Conservation (phyloP, 2,888 invertebrate genomes). For the Theodoxus fluviatilis region DNA sequence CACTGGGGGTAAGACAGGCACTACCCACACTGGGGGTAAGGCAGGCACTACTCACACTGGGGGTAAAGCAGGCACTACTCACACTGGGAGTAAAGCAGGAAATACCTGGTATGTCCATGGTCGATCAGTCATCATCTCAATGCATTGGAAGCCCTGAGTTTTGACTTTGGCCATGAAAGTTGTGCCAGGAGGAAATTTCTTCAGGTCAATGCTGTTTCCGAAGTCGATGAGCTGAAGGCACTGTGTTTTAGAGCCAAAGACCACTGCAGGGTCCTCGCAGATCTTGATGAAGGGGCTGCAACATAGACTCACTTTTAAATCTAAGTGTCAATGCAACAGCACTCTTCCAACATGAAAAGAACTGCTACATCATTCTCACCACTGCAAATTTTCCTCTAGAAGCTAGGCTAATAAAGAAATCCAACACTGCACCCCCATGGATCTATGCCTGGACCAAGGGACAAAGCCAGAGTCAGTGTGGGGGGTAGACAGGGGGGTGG, state of each 20-base stretch:
- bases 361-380: too few species aligned
- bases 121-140: conserved; percentile 88
- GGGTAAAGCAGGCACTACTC: too few species aligned
- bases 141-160: conserved; percentile 67
- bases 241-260: conserved; percentile 40
- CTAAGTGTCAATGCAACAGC: conserved; percentile 18
- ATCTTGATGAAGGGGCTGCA: conserved; percentile 19
- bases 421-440: too few species aligned
- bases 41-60: too few species aligned
- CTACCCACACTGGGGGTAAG: too few species aligned
- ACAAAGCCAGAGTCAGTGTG: too few species aligned
- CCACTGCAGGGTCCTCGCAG: conserved; percentile 29
- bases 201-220: conserved; percentile 93
- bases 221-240: conserved; percentile 83
- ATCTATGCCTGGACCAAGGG: too few species aligned
- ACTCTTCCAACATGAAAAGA: too few species aligned
- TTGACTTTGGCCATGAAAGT: conserved; percentile 74
- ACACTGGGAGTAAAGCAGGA: not conserved
- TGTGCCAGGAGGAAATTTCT: conserved; percentile 78
- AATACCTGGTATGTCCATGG: conserved; percentile 86
- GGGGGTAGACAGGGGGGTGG: too few species aligned
- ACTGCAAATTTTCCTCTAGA: too few species aligned
- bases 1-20: too few species aligned
- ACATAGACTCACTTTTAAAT: not conserved
- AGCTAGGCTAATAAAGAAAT: too few species aligned